These are phyloP conservation scores for Dyspetes luteomarginatus DNA, from an alignment of 2,888 invertebrate species.

Conservation along the genomic window DNA sequence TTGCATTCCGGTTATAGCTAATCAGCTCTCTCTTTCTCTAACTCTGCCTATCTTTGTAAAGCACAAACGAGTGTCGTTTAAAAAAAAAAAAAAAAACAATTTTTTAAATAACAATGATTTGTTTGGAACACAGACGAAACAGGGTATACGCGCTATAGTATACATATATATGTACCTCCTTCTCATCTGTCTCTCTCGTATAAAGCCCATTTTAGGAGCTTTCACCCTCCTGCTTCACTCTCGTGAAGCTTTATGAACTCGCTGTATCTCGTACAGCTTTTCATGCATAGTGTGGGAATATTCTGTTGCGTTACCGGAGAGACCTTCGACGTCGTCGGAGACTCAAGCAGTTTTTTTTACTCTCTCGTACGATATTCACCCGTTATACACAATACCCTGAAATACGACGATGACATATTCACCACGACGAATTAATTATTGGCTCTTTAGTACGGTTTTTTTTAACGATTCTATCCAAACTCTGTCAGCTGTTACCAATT, in stretches of 20 bases:
- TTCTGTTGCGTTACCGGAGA: not conserved
- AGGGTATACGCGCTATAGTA: too few species aligned
- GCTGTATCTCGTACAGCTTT: not conserved
- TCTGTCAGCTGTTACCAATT: too few species aligned
- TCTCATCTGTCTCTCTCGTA: slow-evolving; percentile 1
- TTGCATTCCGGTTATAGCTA: too few species aligned
- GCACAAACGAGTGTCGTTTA: too few species aligned
- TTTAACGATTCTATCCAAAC: too few species aligned
- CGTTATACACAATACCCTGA: not conserved
- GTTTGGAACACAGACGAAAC: too few species aligned
- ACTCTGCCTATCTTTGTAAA: too few species aligned
- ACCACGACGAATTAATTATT: not conserved
- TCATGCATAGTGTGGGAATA: not conserved
- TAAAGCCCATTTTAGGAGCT: slow-evolving; percentile 35
- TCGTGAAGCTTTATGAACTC: not conserved
- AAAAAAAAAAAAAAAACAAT: too few species aligned
- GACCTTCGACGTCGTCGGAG: not conserved
- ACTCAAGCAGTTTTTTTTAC: not conserved
- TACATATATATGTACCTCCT: too few species aligned
- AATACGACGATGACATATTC: not conserved
- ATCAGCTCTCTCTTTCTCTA: too few species aligned
- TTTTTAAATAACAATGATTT: too few species aligned
- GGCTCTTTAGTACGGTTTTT: not conserved
- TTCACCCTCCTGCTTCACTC: not conserved
- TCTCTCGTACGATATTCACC: not conserved